Conservation (phyloP, 2,113 vertebrate species). For the Ceyx margarethae region DNA sequence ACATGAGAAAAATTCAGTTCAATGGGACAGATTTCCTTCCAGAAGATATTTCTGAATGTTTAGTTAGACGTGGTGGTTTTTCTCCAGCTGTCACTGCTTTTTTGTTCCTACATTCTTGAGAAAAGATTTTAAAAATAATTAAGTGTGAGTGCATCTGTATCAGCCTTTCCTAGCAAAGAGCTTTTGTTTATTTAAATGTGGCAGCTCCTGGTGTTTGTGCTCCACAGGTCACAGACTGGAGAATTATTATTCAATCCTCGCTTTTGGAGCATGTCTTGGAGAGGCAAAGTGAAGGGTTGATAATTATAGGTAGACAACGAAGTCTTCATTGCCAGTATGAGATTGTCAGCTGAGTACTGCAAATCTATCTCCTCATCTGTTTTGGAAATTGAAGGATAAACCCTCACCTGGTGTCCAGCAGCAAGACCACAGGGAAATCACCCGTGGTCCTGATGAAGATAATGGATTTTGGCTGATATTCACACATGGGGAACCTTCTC, state of each 20-base stretch:
- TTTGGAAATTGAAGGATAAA: not conserved
- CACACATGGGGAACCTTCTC: not conserved
- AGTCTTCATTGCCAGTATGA: not conserved
- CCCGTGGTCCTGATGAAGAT: not conserved
- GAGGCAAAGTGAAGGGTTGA: not conserved
- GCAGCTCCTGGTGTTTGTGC: not conserved
- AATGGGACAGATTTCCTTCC: constrained; percentile 53
- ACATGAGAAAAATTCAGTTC: constrained; percentile 13
- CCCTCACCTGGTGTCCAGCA: not conserved
- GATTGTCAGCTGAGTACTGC: not conserved
- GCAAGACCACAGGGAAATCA: not conserved
- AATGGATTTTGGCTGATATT: not conserved
- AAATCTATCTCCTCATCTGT: not conserved
- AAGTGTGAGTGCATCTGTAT: constrained; percentile 29
- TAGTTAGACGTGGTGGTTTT: constrained; percentile 25
- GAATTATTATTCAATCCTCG: not conserved
- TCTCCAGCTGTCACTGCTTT: constrained; percentile 51
- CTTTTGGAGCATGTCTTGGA: not conserved
- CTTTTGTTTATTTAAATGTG: constrained; percentile 47
- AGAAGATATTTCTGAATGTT: constrained; percentile 48
- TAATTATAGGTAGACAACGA: not conserved
- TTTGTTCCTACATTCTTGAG: constrained; percentile 30
- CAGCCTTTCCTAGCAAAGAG: constrained; percentile 12
- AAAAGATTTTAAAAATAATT: constrained; percentile 62
- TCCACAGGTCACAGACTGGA: fast-evolving